Evolutionary conservation across 2,888 invertebrate genomes (phyloP), one percentile per base, ranked within the genome.

Genomic region (Tachystola acroxantha): DNA sequence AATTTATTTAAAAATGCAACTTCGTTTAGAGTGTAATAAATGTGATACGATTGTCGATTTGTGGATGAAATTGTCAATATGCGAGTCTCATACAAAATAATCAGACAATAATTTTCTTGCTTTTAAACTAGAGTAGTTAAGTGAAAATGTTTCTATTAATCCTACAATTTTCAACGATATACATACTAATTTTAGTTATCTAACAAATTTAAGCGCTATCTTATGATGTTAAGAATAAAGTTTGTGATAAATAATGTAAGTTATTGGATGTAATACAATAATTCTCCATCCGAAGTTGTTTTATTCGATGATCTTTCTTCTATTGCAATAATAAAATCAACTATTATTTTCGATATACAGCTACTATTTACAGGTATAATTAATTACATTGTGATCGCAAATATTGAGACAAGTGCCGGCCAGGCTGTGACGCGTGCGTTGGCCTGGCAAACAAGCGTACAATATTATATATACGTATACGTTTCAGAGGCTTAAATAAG

Each of bases 201-300:
- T 30, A 30, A 14, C 14, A 16, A 9, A 34, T 11, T 36, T 36
- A 32, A 32, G 26, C 20, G 13, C 27, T 27, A 27, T 7, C 26
- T 36, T 31, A 36, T 36, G 36, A 38, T 24, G 20, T 48, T 42
- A 58, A 64, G 51, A 57, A 48, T 61, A 61, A 65, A 52, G 54
- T 69, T 72, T 78, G 78, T 78, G 77, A 78, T 78, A 40, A 40
- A 74, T 69, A 71, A 51, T 65, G 46, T 73, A 65, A 62, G 66
- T 45, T 60, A 64, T 48, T 58, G 49, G 47, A 52, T 57, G 57
- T 57, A 69, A 69, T 66, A 73, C 72, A 71, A 57, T 53, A 61
- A 58, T 49, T 52, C 61, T 61, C 46, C 55, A 59, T 59, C 64
- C 49, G 56, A 57, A 34, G 13, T 42, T 47, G 45, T 57, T 57